These are phyloP conservation scores for Ormyrus nitidulus DNA, from an alignment of 2,888 invertebrate species.

Conservation along the genomic window DNA sequence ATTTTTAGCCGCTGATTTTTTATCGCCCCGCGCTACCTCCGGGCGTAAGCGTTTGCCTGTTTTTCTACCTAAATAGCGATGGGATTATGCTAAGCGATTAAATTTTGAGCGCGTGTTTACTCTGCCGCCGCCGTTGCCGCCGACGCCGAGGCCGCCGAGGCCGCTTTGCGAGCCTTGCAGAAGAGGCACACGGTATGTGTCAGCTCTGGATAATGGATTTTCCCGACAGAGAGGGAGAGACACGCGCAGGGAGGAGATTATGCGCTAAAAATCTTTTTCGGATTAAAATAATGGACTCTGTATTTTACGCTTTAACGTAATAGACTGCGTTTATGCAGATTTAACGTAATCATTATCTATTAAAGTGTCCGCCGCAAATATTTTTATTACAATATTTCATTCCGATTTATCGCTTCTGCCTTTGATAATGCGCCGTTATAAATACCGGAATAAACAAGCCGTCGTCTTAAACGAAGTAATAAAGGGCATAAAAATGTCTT, in stretches of 20 bases:
- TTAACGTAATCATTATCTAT: constrained; percentile 11
- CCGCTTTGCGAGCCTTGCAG: too few relatives aligned
- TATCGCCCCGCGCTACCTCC: too few relatives aligned
- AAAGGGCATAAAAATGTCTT: too few relatives aligned
- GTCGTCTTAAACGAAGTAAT: too few relatives aligned
- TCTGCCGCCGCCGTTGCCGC: neutral
- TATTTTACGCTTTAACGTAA: constrained; percentile 30
- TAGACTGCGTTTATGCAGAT: constrained; percentile 31
- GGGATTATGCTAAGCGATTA: constrained; percentile 40
- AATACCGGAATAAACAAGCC: too few relatives aligned
- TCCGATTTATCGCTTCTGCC: too few relatives aligned
- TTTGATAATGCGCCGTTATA: too few relatives aligned
- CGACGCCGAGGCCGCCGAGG: neutral
- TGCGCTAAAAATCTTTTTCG: constrained; percentile 31
- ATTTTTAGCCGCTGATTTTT: too few relatives aligned
- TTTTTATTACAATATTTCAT: too few relatives aligned
- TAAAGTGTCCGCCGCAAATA: neutral
- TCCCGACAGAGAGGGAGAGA: neutral
- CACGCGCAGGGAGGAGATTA: neutral
- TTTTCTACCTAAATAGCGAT: constrained; percentile 40
- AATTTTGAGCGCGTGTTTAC: constrained; percentile 41
- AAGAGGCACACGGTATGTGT: constrained; percentile 7
- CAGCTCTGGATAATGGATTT: constrained; percentile 45
- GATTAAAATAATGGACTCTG: constrained; percentile 11
- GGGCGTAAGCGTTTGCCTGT: neutral